A percentile compares a stretch with the other conserved stretches of the same genome.
These are phyloP conservation scores for Myiozetetes cayanensis DNA, from an alignment of 2,113 vertebrate species.

Conservation along the genomic window DNA sequence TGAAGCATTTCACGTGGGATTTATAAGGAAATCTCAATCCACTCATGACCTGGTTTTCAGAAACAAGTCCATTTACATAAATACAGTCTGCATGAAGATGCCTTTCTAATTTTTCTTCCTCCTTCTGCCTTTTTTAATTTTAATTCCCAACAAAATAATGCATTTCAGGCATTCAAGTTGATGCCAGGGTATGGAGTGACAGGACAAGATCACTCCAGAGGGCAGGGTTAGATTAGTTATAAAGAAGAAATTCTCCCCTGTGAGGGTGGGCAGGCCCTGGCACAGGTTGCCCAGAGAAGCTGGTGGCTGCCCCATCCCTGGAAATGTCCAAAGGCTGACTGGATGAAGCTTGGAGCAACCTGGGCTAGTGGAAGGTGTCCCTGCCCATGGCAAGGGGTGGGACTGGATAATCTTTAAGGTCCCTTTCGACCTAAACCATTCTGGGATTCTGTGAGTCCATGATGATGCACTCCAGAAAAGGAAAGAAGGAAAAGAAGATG, in stretches of 20 bases:
- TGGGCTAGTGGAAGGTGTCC: neutral
- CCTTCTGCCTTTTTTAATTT: neutral
- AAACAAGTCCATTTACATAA: neutral
- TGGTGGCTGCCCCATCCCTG: neutral
- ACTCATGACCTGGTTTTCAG: constrained; percentile 12
- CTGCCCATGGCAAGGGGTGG: neutral
- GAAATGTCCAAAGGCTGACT: neutral
- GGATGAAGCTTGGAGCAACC: rapidly evolving
- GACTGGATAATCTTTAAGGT: neutral
- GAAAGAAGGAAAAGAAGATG: neutral
- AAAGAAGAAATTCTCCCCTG: neutral
- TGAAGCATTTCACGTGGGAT: neutral
- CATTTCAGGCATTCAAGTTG: neutral
- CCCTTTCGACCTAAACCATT: neutral
- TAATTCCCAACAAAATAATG: neutral
- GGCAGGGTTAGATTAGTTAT: neutral
- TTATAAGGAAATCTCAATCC: neutral
- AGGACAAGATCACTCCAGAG: neutral
- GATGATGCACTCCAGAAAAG: neutral
- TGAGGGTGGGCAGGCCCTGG: rapidly evolving
- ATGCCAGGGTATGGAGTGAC: neutral
- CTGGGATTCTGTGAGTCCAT: neutral
- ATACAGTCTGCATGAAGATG: neutral
- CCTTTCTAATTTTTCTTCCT: neutral
- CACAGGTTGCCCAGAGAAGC: neutral